Evolutionary conservation across 2,888 invertebrate genomes (phyloP), one percentile per base, ranked within the genome.

Genomic region (Beris chalybata): DNA sequence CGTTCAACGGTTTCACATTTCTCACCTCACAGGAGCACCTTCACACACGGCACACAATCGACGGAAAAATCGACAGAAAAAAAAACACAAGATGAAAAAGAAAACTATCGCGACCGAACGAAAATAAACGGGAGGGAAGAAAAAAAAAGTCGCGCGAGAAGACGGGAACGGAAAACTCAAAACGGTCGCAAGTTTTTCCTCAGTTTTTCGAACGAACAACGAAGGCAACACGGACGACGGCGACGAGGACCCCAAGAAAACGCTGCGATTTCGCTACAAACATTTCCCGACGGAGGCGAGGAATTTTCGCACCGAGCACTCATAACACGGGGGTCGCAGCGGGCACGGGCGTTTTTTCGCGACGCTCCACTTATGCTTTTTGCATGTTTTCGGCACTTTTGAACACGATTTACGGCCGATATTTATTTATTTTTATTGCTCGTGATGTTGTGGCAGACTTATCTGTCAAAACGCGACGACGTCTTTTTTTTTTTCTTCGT

Each of bases 361-460:
- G 63, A 68, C 67, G 66, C 50, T 69, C 70, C 64, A 56, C 65
- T 48, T 47, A 65, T 32, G 32, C 57, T 67, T 69, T 48, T 66
- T 50, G 48, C 67, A 63, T 67, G 38, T 53, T 66, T 70, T 71
- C 47, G 47, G 38, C 55, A 50, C 61, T 29, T 54, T 55, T 63
- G 54, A 47, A 66, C 13, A 59, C 58, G 64, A 63, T 67, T 66
- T 55, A 29, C 63, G 67, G 15, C 12, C 58, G 59, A 64, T 66
- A 66, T 57, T 67, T 63, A 66, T 64, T 67, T 66, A 68, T 45
- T 68, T 69, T 70, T 70, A 65, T 69, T 69, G 66, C 67, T 71
- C 68, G 72, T 72, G 71, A 71, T 73, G 72, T 72, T 73, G 75
- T 75, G 74, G 75, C 76, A 76, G 74, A 76, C 74, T 74, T 53